phyloP scores from a whole-genome alignment of 2,113 vertebrate genomes.

The Gobio gobio region DNA sequence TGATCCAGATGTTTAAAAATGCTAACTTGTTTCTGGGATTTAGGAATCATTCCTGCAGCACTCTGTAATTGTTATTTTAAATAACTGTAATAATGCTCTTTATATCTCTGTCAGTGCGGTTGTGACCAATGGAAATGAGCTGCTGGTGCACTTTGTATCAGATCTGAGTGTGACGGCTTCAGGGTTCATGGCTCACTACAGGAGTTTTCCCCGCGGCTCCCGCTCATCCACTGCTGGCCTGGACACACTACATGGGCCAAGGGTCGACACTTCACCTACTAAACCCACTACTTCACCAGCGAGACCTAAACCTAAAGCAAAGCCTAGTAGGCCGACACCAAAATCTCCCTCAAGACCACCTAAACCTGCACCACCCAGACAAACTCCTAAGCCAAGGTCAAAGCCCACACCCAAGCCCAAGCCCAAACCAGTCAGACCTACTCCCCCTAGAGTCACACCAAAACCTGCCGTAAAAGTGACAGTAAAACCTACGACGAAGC shows the following conservation, averaged over 20 bases:
- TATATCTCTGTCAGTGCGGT: constrained; percentile 69
- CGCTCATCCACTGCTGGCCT: constrained; percentile 62
- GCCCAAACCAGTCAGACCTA: constrained; percentile 32
- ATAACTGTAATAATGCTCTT: background rate
- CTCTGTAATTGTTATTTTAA: background rate
- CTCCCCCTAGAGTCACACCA: constrained; percentile 42
- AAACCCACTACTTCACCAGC: constrained; percentile 33
- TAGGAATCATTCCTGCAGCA: background rate
- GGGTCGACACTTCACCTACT: constrained; percentile 51
- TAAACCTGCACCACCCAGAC: constrained; percentile 56
- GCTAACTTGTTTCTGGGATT: background rate
- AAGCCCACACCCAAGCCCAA: constrained; percentile 55
- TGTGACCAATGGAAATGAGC: constrained; percentile 83
- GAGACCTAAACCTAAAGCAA: constrained; percentile 55
- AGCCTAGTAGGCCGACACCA: constrained; percentile 35
- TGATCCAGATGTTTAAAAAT: background rate
- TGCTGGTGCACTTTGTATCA: constrained; percentile 90
- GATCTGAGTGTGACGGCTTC: constrained; percentile 89
- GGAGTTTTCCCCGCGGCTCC: constrained; percentile 69
- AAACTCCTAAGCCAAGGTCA: constrained; percentile 40
- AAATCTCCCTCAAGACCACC: constrained; percentile 56
- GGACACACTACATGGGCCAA: constrained; percentile 67
- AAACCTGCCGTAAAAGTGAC: constrained; percentile 49
- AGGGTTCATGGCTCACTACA: constrained; percentile 86
- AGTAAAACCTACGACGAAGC: constrained; percentile 58